Conservation (phyloP, 1,140 invertebrate genomes). For the Drosophila ironensis region DNA sequence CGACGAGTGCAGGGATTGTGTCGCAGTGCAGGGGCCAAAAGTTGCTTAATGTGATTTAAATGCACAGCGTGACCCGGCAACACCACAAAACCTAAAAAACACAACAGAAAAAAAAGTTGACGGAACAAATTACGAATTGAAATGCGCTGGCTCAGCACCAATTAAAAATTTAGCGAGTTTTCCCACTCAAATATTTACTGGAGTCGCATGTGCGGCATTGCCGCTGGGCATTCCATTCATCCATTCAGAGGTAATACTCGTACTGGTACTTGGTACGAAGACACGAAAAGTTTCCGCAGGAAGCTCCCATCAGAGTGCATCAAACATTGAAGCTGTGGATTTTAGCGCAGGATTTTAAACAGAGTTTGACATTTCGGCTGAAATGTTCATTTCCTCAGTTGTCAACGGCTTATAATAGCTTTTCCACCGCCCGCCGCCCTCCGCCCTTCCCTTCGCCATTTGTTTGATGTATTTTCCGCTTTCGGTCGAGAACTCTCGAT, state of each 20-base stretch:
- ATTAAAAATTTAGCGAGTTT: conserved; percentile 39
- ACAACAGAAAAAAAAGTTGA: conserved; percentile 25
- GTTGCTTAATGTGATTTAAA: conserved; percentile 72
- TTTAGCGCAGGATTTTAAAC: conserved; percentile 7
- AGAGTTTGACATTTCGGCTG: conserved; percentile 65
- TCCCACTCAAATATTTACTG: conserved; percentile 6
- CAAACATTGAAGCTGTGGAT: conserved; percentile 1
- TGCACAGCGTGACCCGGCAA: conserved; percentile 30
- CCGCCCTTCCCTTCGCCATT: conserved; percentile 11
- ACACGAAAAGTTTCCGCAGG: background rate
- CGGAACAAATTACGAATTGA: conserved; percentile 33
- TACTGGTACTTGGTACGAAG: background rate
- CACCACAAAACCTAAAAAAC: conserved; percentile 5
- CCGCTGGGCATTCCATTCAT: background rate
- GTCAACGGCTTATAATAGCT: conserved; percentile 73
- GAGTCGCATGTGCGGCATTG: background rate
- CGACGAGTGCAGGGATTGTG: background rate
- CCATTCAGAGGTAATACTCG: conserved; percentile 2
- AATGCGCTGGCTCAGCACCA: conserved; percentile 37
- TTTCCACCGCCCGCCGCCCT: conserved; percentile 30
- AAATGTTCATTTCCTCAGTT: conserved; percentile 76
- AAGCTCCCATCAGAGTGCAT: conserved; percentile 1
- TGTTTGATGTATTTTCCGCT: conserved; percentile 60
- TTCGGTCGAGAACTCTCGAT: conserved; percentile 19
- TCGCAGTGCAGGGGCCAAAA: conserved; percentile 37